Conservation (phyloP, 2,797 vertebrate genomes). For the Prionace glauca region DNA sequence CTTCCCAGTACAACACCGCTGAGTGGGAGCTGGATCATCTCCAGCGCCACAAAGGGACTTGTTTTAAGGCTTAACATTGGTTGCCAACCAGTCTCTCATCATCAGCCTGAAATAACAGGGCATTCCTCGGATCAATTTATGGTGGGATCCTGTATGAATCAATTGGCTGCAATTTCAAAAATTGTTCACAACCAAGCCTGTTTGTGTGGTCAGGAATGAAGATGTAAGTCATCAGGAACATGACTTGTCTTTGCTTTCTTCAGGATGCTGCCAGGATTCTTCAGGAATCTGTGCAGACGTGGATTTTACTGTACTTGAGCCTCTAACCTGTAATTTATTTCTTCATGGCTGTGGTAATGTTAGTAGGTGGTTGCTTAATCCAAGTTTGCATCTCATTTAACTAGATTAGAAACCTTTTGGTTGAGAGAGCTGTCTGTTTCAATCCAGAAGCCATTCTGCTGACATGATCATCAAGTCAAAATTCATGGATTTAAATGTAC, state of each 20-base stretch:
- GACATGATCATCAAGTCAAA: not conserved
- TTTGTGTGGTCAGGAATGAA: not conserved
- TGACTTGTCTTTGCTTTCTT: not conserved
- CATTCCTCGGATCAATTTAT: not conserved
- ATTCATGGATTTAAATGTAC: not conserved
- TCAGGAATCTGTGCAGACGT: conserved; percentile 22
- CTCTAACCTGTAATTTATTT: conserved; percentile 4
- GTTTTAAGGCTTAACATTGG: not conserved
- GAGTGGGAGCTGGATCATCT: not conserved
- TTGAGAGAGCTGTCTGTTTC: not conserved
- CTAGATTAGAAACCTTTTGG: not conserved
- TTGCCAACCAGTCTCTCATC: not conserved
- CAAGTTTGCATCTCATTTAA: not conserved
- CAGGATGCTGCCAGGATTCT: not conserved
- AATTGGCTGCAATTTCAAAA: not conserved
- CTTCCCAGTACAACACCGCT: too few relatives aligned
- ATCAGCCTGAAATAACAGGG: not conserved
- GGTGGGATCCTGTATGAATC: not conserved
- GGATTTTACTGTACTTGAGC: not conserved
- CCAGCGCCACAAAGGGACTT: not conserved
- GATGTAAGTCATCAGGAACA: not conserved
- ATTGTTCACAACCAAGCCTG: not conserved
- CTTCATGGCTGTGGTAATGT: conserved; percentile 14
- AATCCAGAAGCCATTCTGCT: not conserved
- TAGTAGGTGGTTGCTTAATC: conserved; percentile 9